Evolutionary conservation across 2,113 vertebrate species (phyloP).

Genomic region (Xenopus borealis): DNA sequence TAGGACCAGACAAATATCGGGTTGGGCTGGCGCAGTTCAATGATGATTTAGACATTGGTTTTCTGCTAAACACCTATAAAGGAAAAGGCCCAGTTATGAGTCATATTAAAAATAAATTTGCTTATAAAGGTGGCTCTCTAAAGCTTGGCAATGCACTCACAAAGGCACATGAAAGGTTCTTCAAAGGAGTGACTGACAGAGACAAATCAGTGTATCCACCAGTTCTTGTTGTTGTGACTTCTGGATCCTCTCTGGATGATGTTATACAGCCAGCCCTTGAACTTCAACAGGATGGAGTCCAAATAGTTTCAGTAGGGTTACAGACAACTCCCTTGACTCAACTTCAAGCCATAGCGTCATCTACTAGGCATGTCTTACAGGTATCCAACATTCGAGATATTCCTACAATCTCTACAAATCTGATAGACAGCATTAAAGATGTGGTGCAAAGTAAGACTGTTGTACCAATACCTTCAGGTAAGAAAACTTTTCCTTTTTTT

Average conservation of each 20-base stretch:
- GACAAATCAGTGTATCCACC: conserved; percentile 53
- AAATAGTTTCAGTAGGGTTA: conserved; percentile 55
- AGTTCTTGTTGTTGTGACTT: conserved; percentile 58
- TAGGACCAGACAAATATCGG: conserved; percentile 50
- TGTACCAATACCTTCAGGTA: conserved; percentile 2
- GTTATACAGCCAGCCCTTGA: conserved; percentile 42
- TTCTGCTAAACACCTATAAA: conserved; percentile 52
- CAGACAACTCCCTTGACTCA: conserved; percentile 39
- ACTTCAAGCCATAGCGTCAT: conserved; percentile 55
- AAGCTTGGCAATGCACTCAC: conserved; percentile 51
- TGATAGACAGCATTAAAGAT: conserved; percentile 51
- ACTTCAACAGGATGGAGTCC: conserved; percentile 53
- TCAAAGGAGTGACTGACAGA: conserved; percentile 43
- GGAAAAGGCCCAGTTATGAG: conserved; percentile 53
- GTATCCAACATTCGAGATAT: conserved; percentile 46
- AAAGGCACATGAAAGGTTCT: conserved; percentile 48
- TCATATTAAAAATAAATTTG: conserved; percentile 55
- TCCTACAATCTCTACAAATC: conserved; percentile 47
- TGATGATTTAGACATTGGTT: conserved; percentile 43
- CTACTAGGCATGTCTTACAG: conserved; percentile 41
- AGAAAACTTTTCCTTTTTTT: conserved; percentile 1
- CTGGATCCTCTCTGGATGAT: conserved; percentile 54
- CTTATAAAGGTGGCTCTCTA: conserved; percentile 48
- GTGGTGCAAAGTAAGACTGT: neutral
- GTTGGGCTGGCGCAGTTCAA: conserved; percentile 62